phyloP scores from a whole-genome alignment of 2,888 invertebrate species.

The Tupiocoris notatus region DNA sequence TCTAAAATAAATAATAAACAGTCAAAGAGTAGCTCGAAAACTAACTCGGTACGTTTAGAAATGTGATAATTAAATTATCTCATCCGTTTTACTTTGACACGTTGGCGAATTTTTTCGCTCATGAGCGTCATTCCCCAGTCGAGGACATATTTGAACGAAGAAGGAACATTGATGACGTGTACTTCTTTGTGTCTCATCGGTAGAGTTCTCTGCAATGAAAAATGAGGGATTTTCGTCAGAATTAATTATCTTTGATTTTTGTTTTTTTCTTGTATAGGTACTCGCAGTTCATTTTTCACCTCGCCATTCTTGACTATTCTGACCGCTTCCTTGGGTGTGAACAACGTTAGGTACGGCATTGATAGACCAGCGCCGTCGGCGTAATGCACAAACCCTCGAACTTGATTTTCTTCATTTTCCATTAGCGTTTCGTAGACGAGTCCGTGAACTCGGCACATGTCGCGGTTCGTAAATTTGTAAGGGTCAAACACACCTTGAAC shows the following conservation, averaged over 20 bases:
- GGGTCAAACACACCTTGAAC: conserved; percentile 70
- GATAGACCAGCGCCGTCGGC: conserved; percentile 53
- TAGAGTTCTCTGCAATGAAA: conserved; percentile 81
- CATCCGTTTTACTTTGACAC: conserved; percentile 74
- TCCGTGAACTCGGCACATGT: conserved; percentile 82
- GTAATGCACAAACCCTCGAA: conserved; percentile 64
- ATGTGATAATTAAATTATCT: background rate
- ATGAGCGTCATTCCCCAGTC: conserved; percentile 79
- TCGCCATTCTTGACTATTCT: conserved; percentile 79
- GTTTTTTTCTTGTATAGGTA: no score
- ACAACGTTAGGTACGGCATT: conserved; percentile 53
- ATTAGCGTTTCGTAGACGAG: conserved; percentile 79
- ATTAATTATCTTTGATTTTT: no score
- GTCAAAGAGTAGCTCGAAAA: no score
- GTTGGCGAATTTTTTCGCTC: conserved; percentile 77
- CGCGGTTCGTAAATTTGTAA: conserved; percentile 71
- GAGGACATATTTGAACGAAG: conserved; percentile 75
- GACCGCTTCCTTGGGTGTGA: conserved; percentile 60
- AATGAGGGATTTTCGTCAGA: no score
- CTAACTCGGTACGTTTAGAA: no score
- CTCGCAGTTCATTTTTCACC: no score
- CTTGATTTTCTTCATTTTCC: conserved; percentile 80
- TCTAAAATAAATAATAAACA: no score
- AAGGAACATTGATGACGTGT: conserved; percentile 81
- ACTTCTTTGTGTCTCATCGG: conserved; percentile 89